These are phyloP conservation scores for Aspiorhynchus laticeps DNA, from an alignment of 2,113 vertebrate genomes.

Conservation along the genomic window DNA sequence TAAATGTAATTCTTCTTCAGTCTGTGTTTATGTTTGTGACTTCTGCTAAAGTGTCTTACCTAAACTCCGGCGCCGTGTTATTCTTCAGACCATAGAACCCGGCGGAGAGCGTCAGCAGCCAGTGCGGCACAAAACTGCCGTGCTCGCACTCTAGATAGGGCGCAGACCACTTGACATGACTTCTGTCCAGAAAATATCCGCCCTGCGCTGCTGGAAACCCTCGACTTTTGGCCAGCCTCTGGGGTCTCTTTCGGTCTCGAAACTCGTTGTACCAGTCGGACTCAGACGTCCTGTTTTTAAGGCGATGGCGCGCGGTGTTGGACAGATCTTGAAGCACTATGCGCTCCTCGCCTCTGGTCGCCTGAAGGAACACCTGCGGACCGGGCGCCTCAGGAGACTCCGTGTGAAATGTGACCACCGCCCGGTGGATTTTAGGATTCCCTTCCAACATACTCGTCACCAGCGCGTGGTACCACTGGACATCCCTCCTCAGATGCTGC, in stretches of 20 bases:
- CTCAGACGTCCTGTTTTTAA: conserved; percentile 82
- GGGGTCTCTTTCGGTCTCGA: conserved; percentile 82
- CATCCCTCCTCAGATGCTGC: conserved; percentile 82
- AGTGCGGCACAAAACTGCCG: conserved; percentile 90
- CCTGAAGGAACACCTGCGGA: conserved; percentile 90
- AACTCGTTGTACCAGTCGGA: conserved; percentile 87
- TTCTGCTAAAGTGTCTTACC: conserved; percentile 70
- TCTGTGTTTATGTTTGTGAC: neutral
- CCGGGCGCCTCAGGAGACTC: conserved; percentile 75
- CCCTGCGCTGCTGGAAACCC: conserved; percentile 71
- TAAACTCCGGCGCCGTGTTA: conserved; percentile 88
- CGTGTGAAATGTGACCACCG: conserved; percentile 85
- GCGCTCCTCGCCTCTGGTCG: conserved; percentile 81
- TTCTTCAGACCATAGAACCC: conserved; percentile 88
- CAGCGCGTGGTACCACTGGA: conserved; percentile 92
- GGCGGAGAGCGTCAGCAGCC: conserved; percentile 91
- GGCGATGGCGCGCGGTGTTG: conserved; percentile 74
- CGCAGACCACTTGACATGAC: conserved; percentile 92
- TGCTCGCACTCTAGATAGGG: conserved; percentile 93
- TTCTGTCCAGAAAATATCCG: conserved; percentile 80
- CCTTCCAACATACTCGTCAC: conserved; percentile 90
- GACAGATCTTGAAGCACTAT: conserved; percentile 89
- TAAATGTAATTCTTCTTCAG: neutral
- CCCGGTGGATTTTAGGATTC: conserved; percentile 90
- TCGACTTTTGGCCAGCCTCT: conserved; percentile 70